Conservation (phyloP, 2,797 vertebrate genomes). For the Aulostomus chinensis region DNA sequence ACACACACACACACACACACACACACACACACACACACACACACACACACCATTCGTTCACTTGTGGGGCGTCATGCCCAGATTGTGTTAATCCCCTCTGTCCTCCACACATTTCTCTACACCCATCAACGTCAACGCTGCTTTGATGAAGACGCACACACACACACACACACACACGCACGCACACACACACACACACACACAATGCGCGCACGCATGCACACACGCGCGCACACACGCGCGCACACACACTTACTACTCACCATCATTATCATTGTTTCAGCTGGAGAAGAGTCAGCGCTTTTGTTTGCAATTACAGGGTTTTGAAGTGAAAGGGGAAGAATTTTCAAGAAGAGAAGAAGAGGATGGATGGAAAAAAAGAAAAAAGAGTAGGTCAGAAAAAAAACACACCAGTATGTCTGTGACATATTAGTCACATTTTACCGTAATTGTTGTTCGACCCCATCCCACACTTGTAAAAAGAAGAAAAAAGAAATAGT, state of each 20-base stretch:
- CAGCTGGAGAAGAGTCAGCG: conserved; percentile 78
- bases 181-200: conserved; percentile 33
- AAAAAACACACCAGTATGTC: conserved; percentile 75
- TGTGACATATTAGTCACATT: conserved; percentile 86
- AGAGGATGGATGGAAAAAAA: conserved; percentile 69
- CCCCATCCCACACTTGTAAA: conserved; percentile 79
- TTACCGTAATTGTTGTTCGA: conserved; percentile 86
- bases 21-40: conserved; percentile 31
- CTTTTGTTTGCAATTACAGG: conserved; percentile 86
- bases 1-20: conserved; percentile 38
- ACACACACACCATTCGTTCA: conserved; percentile 44
- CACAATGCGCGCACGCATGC: conserved; percentile 13
- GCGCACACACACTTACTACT: conserved; percentile 48
- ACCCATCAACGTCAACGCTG: conserved; percentile 69
- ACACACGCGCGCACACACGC: conserved; percentile 34
- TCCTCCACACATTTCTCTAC: conserved; percentile 74
- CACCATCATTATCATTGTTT: conserved; percentile 82
- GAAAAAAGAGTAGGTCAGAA: conserved; percentile 62
- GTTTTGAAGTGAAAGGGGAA: conserved; percentile 78
- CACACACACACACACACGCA: too few relatives aligned
- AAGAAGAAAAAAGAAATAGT: conserved; percentile 72
- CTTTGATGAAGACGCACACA: conserved; percentile 73
- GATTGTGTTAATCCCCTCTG: conserved; percentile 80
- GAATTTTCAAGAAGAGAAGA: conserved; percentile 67
- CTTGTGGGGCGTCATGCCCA: conserved; percentile 69